A percentile compares a stretch with the other conserved stretches of the same genome.
Evolutionary conservation across 2,113 vertebrate genomes (phyloP).

Genomic region (Halichoerus grypus): DNA sequence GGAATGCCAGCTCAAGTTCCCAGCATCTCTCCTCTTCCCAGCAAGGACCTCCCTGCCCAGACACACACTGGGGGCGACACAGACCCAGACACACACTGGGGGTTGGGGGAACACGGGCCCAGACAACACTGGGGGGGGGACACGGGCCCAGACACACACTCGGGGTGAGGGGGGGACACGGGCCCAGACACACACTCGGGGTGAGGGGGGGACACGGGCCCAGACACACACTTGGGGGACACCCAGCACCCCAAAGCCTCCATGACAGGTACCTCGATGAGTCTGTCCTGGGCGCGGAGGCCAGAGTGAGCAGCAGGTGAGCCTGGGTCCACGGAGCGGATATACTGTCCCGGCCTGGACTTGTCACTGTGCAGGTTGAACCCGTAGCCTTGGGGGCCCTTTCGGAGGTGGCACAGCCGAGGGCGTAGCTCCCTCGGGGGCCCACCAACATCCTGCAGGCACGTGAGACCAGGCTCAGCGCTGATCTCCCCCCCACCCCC

Average conservation of each 20-base stretch:
- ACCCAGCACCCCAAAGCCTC: not conserved
- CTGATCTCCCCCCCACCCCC: not conserved
- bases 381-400: conserved; percentile 92
- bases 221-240: too few species aligned
- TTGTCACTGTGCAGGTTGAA: conserved; percentile 98
- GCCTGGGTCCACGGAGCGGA: conserved; percentile 93
- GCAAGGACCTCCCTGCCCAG: not conserved
- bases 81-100: fast-evolving
- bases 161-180: fast-evolving
- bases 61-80: not conserved
- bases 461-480: not conserved
- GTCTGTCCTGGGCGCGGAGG: conserved; percentile 92
- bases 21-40: conserved; percentile 52
- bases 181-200: not conserved
- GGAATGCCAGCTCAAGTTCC: conserved; percentile 77
- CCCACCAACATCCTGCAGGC: conserved; percentile 83
- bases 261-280: conserved; percentile 91
- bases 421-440: conserved; percentile 89
- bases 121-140: not conserved
- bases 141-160: not conserved
- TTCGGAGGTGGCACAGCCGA: conserved; percentile 93
- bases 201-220: not conserved
- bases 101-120: fast-evolving
- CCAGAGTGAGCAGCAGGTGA: conserved; percentile 91
- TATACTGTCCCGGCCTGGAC: conserved; percentile 92